Evolutionary conservation across 2,888 invertebrate species (phyloP).

Genomic region (Lasioglossum marginatum): DNA sequence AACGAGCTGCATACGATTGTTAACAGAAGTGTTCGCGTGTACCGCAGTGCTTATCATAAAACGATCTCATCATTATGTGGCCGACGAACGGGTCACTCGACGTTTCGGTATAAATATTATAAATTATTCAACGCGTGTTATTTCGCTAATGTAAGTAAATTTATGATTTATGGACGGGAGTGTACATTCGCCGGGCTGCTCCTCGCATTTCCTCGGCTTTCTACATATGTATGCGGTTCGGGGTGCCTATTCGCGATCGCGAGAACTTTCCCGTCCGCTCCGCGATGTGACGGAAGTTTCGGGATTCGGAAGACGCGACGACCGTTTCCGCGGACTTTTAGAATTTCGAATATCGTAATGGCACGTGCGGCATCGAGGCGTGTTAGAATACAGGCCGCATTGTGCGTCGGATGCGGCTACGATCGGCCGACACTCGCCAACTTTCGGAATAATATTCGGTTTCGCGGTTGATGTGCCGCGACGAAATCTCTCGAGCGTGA

Average conservation of each 20-base stretch:
- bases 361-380: constrained; percentile 49
- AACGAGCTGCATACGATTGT: not conserved
- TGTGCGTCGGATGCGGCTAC: constrained; percentile 35
- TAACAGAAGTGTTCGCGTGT: not conserved
- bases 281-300: constrained; percentile 33
- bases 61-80: not conserved
- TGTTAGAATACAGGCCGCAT: constrained; percentile 40
- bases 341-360: constrained; percentile 51
- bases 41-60: not conserved
- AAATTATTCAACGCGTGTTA: constrained; percentile 5
- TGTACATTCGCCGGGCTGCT: constrained; percentile 15
- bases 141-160: constrained; percentile 4
- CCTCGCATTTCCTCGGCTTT: constrained; percentile 30
- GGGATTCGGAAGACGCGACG: constrained; percentile 6
- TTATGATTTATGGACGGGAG: constrained; percentile 4
- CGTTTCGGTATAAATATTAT: not conserved
- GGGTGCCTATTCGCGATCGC: constrained; percentile 36
- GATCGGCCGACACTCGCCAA: constrained; percentile 33
- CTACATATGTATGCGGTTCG: not conserved
- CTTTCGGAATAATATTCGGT: constrained; percentile 60
- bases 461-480: constrained; percentile 21
- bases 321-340: constrained; percentile 37
- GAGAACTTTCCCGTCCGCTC: constrained; percentile 51
- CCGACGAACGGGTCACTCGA: not conserved
- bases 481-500: constrained; percentile 20